Conservation (phyloP, 2,888 invertebrate genomes). For the Laspeyria flexula region DNA sequence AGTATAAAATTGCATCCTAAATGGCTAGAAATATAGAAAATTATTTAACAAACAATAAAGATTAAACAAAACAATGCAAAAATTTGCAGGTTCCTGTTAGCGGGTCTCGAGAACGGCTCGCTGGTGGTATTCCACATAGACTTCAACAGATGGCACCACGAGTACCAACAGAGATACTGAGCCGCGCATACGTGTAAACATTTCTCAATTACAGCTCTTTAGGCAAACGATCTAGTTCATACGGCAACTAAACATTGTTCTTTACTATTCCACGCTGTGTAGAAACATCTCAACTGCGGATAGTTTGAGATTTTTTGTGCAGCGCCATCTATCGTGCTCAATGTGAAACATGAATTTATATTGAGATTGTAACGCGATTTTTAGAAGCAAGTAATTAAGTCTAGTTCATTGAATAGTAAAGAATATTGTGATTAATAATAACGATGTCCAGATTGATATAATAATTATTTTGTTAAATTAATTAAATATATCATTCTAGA, state of each 20-base stretch:
- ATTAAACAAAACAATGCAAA: not conserved
- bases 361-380: slow-evolving; percentile 13
- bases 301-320: slow-evolving; percentile 17
- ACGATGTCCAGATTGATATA: slow-evolving; percentile 16
- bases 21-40: too few relatives aligned
- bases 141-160: slow-evolving; percentile 99
- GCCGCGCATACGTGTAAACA: slow-evolving; percentile 37
- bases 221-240: slow-evolving; percentile 30
- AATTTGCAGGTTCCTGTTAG: slow-evolving; percentile 94
- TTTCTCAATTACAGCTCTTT: slow-evolving; percentile 42
- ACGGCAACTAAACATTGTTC: slow-evolving; percentile 26
- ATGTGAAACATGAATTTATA: slow-evolving; percentile 21
- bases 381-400: slow-evolving; percentile 13
- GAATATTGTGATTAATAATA: slow-evolving; percentile 28
- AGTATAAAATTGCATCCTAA: too few relatives aligned
- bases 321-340: slow-evolving; percentile 31
- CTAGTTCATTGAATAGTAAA: slow-evolving; percentile 24
- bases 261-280: slow-evolving; percentile 28
- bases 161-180: slow-evolving; percentile 97
- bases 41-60: too few relatives aligned
- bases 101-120: slow-evolving; percentile 98
- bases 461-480: slow-evolving; percentile 17
- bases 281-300: slow-evolving; percentile 2
- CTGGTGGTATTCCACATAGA: slow-evolving; percentile 99
- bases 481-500: slow-evolving; percentile 23